Base-by-base conservation (phyloP, 2,888 invertebrate genomes). In the Chrysomela aeneicollis region DNA sequence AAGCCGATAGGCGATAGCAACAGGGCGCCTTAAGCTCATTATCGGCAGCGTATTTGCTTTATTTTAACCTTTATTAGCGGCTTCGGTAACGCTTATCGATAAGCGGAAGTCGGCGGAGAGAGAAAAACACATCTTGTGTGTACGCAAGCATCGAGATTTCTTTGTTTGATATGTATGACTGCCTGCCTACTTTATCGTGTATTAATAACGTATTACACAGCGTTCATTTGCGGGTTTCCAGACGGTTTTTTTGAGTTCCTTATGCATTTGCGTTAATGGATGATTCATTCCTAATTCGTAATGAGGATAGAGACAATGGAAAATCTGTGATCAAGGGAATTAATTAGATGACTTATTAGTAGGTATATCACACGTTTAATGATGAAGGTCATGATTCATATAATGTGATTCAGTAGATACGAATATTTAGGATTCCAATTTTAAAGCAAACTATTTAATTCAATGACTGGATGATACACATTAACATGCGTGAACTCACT, bases 21-120 rank as follows among this genome's bases (percentile, higher is more conserved):
- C 77, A 73, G 65, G 67, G 69, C 63, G 59, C 69, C 67, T 75
- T 74, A 55, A 70, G 71, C 66, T 76, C 74, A 79, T 77, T 77
- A 78, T 79, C 73, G 63, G 66, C 54, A 49, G 65, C 50, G 69
- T 72, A 73, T 73, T 71, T 68, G 70, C 70, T 70, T 73, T 71
- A 75, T 74, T 76, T 69, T 81, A 73, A 77, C 72, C 81, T 77
- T 75, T 81, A 81, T 76, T 68, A 64, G 69, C 78, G 67, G 68
- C 64, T 73, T 72, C 78, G 69, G 71, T 79, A 80, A 75, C 73
- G 80, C 69, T 77, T 74, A 79, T 74, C 77, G 75, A 78, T 42
- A 77, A 80, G 78, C 81, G 81, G 82, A 81, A 82, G 81, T 81
- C 74, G 76, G 73, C 73, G 78, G 75, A 73, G 73, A 78, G 77